Conservation (phyloP, 2,797 vertebrate genomes). For the Malurus splendens region DNA sequence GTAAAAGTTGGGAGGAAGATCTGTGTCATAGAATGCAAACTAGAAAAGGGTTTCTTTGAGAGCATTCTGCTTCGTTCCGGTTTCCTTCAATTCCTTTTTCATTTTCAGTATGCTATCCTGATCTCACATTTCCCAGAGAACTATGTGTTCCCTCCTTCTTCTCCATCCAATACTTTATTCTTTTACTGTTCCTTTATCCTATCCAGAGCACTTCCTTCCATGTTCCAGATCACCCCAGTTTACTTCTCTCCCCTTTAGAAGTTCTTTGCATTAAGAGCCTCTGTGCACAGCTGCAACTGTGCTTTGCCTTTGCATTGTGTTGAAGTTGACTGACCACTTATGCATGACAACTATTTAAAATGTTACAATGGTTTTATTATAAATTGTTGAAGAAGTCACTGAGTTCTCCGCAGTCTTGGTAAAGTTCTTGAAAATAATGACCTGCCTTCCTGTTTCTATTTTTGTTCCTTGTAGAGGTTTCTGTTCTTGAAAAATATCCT, state of each 20-base stretch:
- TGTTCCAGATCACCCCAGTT: neutral
- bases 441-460: neutral
- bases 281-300: neutral
- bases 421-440: slow-evolving; percentile 19
- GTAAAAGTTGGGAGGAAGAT: neutral
- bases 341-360: slow-evolving; percentile 26
- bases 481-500: neutral
- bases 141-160: neutral
- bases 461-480: neutral
- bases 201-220: slow-evolving; percentile 15
- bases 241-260: neutral
- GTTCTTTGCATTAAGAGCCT: slow-evolving; percentile 6
- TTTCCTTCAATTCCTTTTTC: slow-evolving; percentile 55
- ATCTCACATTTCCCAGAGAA: neutral
- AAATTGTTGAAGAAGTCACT: neutral
- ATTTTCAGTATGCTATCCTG: slow-evolving; percentile 41
- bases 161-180: slow-evolving; percentile 14
- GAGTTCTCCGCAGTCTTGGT: slow-evolving; percentile 9
- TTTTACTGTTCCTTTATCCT: slow-evolving; percentile 31
- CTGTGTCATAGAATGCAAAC: neutral
- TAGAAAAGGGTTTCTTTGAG: neutral
- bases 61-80: neutral
- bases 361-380: neutral
- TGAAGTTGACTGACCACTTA: slow-evolving; percentile 8
- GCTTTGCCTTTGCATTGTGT: slow-evolving; percentile 29